Base-by-base conservation (phyloP, 2,888 invertebrate species). In the Hypomecis punctinalis region DNA sequence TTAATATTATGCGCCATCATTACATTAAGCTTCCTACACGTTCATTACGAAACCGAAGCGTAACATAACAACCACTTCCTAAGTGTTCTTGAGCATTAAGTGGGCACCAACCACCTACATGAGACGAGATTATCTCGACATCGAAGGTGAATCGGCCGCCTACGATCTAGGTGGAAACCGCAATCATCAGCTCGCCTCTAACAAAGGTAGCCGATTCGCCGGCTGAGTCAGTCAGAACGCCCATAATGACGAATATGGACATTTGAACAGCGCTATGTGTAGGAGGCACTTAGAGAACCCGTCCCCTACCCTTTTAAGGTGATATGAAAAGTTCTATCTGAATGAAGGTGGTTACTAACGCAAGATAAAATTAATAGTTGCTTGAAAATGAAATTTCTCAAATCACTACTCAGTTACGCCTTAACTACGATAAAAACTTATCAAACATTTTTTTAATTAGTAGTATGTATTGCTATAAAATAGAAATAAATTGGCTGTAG, bases 121-220 rank as follows among this genome's bases (percentile, higher is more conserved):
- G 75, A 71, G 65, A 74, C 81, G 67, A 79, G 81, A 82, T 84
- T 80, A 89, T 87, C 84, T 87, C 78, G 81, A 84, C 83, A 90
- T 90, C 85, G 89, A 90, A 91, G 91, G 88, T 90, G 86, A 91
- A 90, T 90, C 79, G 84, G 81, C 84, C 90, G 88, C 92, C 91
- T 86, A 91, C 91, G 71, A 75, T 65, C 71, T 68, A 74, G 71
- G 79, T 79, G 80, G 85, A 84, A 85, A 85, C 82, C 81, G 81
- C 82, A 85, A 86, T 89, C 90, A 89, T 88, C 88, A 86, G 77
- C 79, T 82, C 73, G 78, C 73, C 76, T 84, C 85, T 85, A 85
- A 89, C 90, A 89, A 91, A 91, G 87, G 88, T 87, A 87, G 82
- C 87, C 83, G 85, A 91, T 91, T 90, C 86, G 90, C 82, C 81